Percentiles rank a stretch among this genome's conserved stretches.
These are phyloP conservation scores for Gasterosteus nipponicus DNA, from an alignment of 2,113 vertebrate genomes.

Conservation along the genomic window DNA sequence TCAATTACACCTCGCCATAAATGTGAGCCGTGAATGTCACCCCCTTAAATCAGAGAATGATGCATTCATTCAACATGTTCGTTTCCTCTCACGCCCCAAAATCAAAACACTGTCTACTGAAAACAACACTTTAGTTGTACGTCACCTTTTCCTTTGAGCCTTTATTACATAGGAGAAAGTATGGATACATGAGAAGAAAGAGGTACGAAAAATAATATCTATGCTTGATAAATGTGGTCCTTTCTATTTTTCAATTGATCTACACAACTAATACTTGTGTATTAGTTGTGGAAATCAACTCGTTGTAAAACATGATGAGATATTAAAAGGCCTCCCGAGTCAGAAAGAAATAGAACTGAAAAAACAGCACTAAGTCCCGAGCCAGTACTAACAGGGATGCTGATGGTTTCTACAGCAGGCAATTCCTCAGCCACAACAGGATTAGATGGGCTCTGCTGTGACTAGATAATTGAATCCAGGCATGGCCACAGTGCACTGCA, in stretches of 20 bases:
- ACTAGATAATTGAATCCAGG: conserved; percentile 75
- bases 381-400: conserved; percentile 53
- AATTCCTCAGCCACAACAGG: conserved; percentile 71
- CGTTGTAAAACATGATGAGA: neutral
- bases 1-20: neutral
- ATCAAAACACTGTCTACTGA: conserved; percentile 26
- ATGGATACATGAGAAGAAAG: neutral
- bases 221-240: neutral
- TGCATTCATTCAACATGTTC: neutral
- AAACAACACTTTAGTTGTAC: neutral
- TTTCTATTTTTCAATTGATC: neutral
- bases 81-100: conserved; percentile 20
- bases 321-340: conserved; percentile 13
- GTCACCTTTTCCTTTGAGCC: neutral
- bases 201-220: neutral
- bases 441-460: conserved; percentile 72
- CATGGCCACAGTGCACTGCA: conserved; percentile 64
- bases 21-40: neutral
- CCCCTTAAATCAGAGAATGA: neutral
- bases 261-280: neutral
- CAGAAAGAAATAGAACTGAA: neutral
- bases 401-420: conserved; percentile 60
- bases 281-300: neutral
- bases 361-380: conserved; percentile 37
- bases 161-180: neutral